Conservation (phyloP, 2,888 invertebrate genomes). For the Beris chalybata region DNA sequence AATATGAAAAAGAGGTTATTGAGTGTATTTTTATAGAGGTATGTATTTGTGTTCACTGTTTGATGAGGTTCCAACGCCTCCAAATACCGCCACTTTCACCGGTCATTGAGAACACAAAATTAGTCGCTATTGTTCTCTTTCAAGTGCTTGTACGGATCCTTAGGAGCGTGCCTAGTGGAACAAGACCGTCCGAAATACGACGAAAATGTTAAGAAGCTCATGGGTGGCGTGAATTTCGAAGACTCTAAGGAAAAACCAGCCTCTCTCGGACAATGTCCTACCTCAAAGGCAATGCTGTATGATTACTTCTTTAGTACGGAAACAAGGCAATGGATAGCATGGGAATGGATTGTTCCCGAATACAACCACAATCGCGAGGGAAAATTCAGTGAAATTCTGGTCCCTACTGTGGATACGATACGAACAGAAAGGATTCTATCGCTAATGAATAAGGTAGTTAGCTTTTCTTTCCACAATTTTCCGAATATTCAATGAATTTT, state of each 20-base stretch:
- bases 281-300: slow-evolving; percentile 70
- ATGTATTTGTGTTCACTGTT: background rate
- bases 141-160: slow-evolving; percentile 80
- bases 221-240: slow-evolving; percentile 69
- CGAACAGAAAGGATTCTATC: slow-evolving; percentile 76
- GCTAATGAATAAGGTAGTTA: slow-evolving; percentile 70
- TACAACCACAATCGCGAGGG: slow-evolving; percentile 72
- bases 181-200: slow-evolving; percentile 75
- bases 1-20: slow-evolving; percentile 62
- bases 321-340: slow-evolving; percentile 76
- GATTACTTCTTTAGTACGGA: slow-evolving; percentile 78
- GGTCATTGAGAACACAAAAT: background rate
- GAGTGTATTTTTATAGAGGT: slow-evolving; percentile 73
- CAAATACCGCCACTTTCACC: slow-evolving; percentile 47
- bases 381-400: slow-evolving; percentile 81
- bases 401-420: slow-evolving; percentile 87
- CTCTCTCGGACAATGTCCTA: slow-evolving; percentile 72
- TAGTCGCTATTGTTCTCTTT: slow-evolving; percentile 43
- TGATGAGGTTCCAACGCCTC: no score
- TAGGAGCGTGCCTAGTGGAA: slow-evolving; percentile 77
- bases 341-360: slow-evolving; percentile 76
- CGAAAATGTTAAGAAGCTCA: slow-evolving; percentile 73
- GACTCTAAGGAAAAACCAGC: slow-evolving; percentile 68
- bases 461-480: no score
- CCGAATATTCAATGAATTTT: slow-evolving; percentile 1